Evolutionary conservation across 2,888 invertebrate species (phyloP), one percentile per base, ranked within the genome.

Genomic region (Dolichopus griseipennis): DNA sequence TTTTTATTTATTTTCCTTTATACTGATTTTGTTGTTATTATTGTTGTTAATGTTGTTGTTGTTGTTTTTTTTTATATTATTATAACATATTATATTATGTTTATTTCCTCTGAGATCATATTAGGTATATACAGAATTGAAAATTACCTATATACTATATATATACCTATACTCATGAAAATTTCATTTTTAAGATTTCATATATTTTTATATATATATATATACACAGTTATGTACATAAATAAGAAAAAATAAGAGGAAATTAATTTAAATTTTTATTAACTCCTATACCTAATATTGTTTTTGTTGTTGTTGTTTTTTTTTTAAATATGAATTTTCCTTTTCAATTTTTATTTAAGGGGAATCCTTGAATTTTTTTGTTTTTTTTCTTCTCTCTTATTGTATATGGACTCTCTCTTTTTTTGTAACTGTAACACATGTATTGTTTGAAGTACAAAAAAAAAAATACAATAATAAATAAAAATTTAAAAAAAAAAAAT

Each of bases 241-340:
- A 8, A 37, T 37, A 37, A 10, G 37, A 8, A 37, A 43, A 12
- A 43, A 9, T 10, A n/a, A 52, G 6, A 52, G 52, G 52, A 52
- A 52, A 52, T 52, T 52, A 52, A 52, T 52, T 52, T 52, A 52
- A 52, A 52, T 52, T 52, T 52, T 52, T 52, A 52, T 52, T 52
- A 52, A 52, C 52, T 52, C n/a, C 52, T 52, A 2, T 52, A 52
- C 52, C 15, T 52, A 37, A 18, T 18, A 43, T 15, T 10, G 7
- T 43, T 43, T 43, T 43, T 3, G 10, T 43, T 15, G 7, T 9
- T 43, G 12, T 9, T 43, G 12, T 43, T 43, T 52, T 52, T 52
- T 18, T 7, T 52, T 27, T 27, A 27, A 27, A 27, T 4, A 27
- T 4, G 5, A 27, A 27, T 27, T 27, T 52, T 52, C 52, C 52